Evolutionary conservation across 2,888 invertebrate genomes (phyloP).

Genomic region (Pyrgus malvae): DNA sequence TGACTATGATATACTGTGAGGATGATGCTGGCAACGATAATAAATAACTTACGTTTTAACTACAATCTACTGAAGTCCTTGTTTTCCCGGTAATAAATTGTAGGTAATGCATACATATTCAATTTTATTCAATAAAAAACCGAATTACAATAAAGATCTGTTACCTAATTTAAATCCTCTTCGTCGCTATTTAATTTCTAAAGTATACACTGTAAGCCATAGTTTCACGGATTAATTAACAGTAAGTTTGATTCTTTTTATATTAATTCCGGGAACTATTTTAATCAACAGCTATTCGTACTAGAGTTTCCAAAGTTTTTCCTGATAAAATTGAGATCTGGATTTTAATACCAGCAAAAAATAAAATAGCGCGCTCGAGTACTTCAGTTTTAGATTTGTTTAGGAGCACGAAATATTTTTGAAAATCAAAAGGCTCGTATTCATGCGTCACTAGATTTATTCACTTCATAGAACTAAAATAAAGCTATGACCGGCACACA

Average conservation of each 20-base stretch:
- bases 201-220: too few relatives aligned
- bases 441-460: slow-evolving; percentile 23
- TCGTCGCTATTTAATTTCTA: too few relatives aligned
- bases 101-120: too few relatives aligned
- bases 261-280: background rate
- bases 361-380: slow-evolving; percentile 10
- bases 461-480: slow-evolving; percentile 16
- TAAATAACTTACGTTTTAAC: too few relatives aligned
- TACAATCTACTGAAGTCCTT: too few relatives aligned
- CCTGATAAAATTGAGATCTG: slow-evolving; percentile 5
- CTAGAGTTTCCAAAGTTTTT: slow-evolving; percentile 3
- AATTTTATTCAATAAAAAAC: too few relatives aligned
- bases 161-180: too few relatives aligned
- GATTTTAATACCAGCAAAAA: slow-evolving; percentile 19
- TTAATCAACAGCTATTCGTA: slow-evolving; percentile 9
- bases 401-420: slow-evolving; percentile 18
- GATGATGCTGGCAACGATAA: too few relatives aligned
- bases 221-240: background rate
- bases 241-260: background rate
- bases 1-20: too few relatives aligned
- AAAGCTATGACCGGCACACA: slow-evolving; percentile 2
- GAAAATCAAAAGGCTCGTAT: slow-evolving; percentile 22
- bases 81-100: too few relatives aligned
- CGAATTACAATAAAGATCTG: too few relatives aligned
- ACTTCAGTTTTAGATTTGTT: slow-evolving; percentile 18